Evolutionary conservation across 2,888 invertebrate species (phyloP), one percentile per base, ranked within the genome.

Genomic region (Synergus itoensis): DNA sequence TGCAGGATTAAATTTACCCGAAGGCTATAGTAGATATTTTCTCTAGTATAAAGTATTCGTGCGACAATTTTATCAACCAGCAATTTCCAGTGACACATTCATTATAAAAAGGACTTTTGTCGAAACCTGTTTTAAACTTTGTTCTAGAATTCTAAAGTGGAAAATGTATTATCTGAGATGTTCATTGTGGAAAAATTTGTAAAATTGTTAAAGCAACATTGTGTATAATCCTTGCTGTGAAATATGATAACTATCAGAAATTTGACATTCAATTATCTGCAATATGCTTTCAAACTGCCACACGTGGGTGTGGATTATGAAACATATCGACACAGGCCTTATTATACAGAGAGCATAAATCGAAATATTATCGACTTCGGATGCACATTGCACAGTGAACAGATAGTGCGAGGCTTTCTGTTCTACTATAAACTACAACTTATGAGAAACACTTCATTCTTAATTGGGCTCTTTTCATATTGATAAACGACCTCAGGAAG

Each of bases 261-360:
- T 81, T 81, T 77, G 79, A 80, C 81, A 78, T 78, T 81, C 78
- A 81, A 81, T 81, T 81, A 81, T 78, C 45, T 3, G 12, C 45
- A 43, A 67, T 67, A 43, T n/a, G 65, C 43, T 67, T 67, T 41
- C 7, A n/a, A 28, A 18, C 28, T 41, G 53, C n/a, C 3, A 28
- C 8, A 2, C 69, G 79, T 76, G 81, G 79, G 53, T 77, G 79
- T 16, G 75, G 79, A 77, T 79, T 67, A 48, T 77, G 76, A 77
- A 81, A 63, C 62, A 67, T 65, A 65, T 16, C 53, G 43, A 69
- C 62, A 62, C n/a, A 53, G 65, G 16, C 65, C 40, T 21, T 63
- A 62, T 77, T 62, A 62, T 43, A 48, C 77, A 77, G 65, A 43
- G 43, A 65, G 41, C 43, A 67, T 67, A 43, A 67, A 67, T 67